Conservation (phyloP, 2,113 vertebrate genomes). For the Thalassoma bifasciatum region DNA sequence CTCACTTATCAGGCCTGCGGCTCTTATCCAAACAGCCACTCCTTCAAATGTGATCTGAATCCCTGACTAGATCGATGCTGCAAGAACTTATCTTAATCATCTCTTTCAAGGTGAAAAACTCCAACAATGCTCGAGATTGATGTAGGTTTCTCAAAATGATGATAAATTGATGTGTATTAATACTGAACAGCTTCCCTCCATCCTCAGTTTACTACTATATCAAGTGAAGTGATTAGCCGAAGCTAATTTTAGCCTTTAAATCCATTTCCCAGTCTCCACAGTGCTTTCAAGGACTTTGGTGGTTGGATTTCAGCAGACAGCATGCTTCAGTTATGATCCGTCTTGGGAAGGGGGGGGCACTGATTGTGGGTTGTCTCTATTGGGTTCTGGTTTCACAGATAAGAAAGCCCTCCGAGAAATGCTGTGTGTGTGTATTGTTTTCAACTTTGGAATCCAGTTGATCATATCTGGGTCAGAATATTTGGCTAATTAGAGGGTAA, state of each 20-base stretch:
- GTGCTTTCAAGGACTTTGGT: conserved; percentile 55
- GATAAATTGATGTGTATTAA: background rate
- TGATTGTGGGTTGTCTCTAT: conserved; percentile 62
- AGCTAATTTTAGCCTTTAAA: conserved; percentile 44
- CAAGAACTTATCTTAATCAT: conserved; percentile 40
- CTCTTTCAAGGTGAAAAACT: conserved; percentile 59
- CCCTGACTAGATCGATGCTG: conserved; percentile 53
- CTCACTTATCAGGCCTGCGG: conserved; percentile 58
- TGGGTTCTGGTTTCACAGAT: conserved; percentile 68
- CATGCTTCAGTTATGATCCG: conserved; percentile 57
- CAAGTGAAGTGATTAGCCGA: conserved; percentile 11
- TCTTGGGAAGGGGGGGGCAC: conserved; percentile 51
- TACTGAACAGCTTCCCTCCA: conserved; percentile 1
- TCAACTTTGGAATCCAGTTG: conserved; percentile 54
- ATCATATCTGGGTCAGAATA: conserved; percentile 79
- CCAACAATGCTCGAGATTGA: background rate
- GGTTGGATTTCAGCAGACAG: conserved; percentile 58
- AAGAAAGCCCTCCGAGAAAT: conserved; percentile 62
- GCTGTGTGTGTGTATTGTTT: conserved; percentile 51
- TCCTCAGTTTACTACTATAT: conserved; percentile 15
- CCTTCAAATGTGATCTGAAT: conserved; percentile 63
- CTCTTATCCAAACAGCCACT: conserved; percentile 63
- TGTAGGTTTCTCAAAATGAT: background rate
- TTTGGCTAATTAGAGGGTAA: conserved; percentile 77
- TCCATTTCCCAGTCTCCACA: conserved; percentile 29